A percentile compares a stretch with the other conserved stretches of the same genome.
phyloP scores from a whole-genome alignment of 2,113 vertebrate genomes.

The Tetrao urogallus region DNA sequence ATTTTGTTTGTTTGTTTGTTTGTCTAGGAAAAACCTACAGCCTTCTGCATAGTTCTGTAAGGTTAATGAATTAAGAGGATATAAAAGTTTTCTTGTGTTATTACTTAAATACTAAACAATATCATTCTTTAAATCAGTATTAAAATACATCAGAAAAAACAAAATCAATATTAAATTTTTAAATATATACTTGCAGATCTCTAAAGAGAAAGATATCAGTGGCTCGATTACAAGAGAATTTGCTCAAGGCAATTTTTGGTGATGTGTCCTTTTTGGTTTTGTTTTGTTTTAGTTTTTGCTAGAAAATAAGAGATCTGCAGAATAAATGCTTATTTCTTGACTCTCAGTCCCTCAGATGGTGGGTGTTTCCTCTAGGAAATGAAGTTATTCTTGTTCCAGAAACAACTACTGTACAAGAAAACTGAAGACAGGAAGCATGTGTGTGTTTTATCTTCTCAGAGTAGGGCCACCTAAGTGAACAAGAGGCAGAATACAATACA shows the following conservation, averaged over 20 bases:
- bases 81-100: background rate
- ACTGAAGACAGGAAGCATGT: constrained; percentile 60
- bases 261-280: constrained; percentile 24
- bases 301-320: background rate
- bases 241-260: background rate
- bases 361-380: constrained; percentile 63
- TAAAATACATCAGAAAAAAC: background rate
- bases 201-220: constrained; percentile 1
- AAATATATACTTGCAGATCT: background rate
- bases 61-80: background rate
- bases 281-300: constrained; percentile 27
- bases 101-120: background rate
- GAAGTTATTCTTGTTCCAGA: constrained; percentile 64
- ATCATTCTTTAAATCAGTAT: background rate
- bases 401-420: constrained; percentile 66
- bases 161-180: background rate
- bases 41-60: background rate
- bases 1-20: background rate
- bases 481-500: constrained; percentile 52
- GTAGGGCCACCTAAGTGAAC: constrained; percentile 68
- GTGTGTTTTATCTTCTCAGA: constrained; percentile 64
- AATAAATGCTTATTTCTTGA: constrained; percentile 27
- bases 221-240: constrained; percentile 3
- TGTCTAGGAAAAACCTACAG: background rate
- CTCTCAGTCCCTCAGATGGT: constrained; percentile 51